Conservation (phyloP, 2,888 invertebrate genomes). For the Lordiphosa andalusiaca region DNA sequence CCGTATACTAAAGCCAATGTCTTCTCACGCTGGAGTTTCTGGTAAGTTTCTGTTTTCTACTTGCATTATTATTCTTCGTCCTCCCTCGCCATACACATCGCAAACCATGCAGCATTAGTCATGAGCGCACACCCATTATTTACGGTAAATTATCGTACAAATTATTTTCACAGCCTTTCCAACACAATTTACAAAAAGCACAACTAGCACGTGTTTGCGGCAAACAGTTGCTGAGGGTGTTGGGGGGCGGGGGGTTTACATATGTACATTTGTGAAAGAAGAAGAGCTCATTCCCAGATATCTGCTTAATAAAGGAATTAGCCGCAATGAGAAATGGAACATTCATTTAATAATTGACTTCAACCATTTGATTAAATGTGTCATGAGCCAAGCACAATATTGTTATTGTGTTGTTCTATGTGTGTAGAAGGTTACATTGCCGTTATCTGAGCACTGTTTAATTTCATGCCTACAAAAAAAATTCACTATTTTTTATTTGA, state of each 20-base stretch:
- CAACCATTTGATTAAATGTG: slow-evolving; percentile 10
- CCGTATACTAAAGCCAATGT: slow-evolving; percentile 84
- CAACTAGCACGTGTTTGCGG: slow-evolving; percentile 41
- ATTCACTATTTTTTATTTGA: not conserved
- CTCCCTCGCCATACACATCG: not conserved
- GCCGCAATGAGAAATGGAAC: not conserved
- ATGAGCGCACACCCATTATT: slow-evolving; percentile 19
- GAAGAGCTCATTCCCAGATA: too few species aligned
- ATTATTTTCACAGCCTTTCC: slow-evolving; percentile 1
- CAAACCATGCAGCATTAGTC: slow-evolving; percentile 19
- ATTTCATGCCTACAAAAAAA: slow-evolving; percentile 3
- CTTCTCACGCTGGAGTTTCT: slow-evolving; percentile 84
- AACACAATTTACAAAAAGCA: not conserved
- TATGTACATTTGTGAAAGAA: too few species aligned
- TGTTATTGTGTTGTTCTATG: not conserved
- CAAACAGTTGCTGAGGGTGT: not conserved
- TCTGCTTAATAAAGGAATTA: too few species aligned
- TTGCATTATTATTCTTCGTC: slow-evolving; percentile 2
- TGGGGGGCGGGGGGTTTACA: too few species aligned
- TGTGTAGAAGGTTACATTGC: slow-evolving; percentile 9
- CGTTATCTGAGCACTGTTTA: slow-evolving; percentile 4
- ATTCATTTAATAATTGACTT: slow-evolving; percentile 2
- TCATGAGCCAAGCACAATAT: too few species aligned
- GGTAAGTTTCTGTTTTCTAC: slow-evolving; percentile 82
- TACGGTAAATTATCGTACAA: slow-evolving; percentile 37